These are phyloP conservation scores for Loris lydekkerianus DNA, from an alignment of 2,797 vertebrate species.

Conservation along the genomic window DNA sequence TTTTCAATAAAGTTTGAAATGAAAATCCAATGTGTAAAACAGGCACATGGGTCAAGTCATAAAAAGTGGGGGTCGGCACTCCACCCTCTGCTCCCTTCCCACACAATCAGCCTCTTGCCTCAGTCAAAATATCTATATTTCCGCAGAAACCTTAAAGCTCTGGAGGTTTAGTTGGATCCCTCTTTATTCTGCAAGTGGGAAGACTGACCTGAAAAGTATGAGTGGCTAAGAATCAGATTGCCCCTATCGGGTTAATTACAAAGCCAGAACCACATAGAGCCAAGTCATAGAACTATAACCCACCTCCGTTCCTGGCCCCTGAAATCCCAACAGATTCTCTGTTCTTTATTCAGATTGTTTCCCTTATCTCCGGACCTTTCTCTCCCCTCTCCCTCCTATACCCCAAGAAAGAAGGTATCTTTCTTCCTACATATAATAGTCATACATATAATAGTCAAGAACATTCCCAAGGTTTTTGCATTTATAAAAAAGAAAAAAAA, in stretches of 20 bases:
- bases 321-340: not conserved
- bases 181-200: not conserved
- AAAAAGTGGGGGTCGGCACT: not conserved
- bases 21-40: conserved; percentile 4
- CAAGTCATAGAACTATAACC: too few species aligned
- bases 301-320: not conserved
- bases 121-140: not conserved
- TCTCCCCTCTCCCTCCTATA: not conserved
- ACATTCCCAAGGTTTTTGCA: not conserved
- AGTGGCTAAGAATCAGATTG: not conserved
- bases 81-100: not conserved
- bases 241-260: not conserved
- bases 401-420: not conserved
- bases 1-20: not conserved
- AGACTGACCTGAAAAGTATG: not conserved
- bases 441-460: not conserved
- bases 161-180: not conserved
- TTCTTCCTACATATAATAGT: not conserved
- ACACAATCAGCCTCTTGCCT: not conserved
- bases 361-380: not conserved
- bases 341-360: not conserved
- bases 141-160: not conserved
- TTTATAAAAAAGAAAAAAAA: not conserved
- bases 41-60: not conserved
- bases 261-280: not conserved